Evolutionary conservation across 1,140 invertebrate species (phyloP).

Genomic region (Trachymyrmex septentrionalis): DNA sequence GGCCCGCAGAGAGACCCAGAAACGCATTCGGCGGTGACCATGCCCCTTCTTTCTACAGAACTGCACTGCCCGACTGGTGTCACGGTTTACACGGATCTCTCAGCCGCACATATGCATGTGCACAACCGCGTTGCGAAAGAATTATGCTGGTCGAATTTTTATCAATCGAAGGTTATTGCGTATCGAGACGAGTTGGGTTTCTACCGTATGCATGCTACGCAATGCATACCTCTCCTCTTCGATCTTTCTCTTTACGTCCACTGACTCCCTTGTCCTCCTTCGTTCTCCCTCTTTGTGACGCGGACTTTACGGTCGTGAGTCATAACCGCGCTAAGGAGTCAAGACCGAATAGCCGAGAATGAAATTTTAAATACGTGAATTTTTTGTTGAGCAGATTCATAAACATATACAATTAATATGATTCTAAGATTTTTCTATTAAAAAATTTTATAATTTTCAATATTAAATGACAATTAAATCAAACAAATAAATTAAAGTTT

Average conservation of each 20-base stretch:
- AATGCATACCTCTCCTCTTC: neutral
- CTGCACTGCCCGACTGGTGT: conserved; percentile 3
- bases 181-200: conserved; percentile 67
- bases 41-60: neutral
- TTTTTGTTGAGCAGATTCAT: neutral
- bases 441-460: neutral
- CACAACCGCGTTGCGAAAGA: conserved; percentile 78
- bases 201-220: conserved; percentile 34
- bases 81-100: conserved; percentile 70
- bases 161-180: conserved; percentile 80
- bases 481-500: neutral
- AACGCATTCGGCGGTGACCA: conserved; percentile 26
- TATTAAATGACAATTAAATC: neutral
- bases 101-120: conserved; percentile 65
- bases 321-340: conserved; percentile 71
- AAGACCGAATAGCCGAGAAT: conserved; percentile 50
- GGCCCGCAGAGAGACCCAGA: conserved; percentile 30
- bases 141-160: conserved; percentile 81
- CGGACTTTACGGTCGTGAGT: conserved; percentile 64
- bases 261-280: neutral
- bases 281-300: conserved; percentile 27
- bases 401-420: neutral
- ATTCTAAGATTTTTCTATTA: neutral
- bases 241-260: conserved; percentile 23
- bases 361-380: neutral